Percentiles rank a stretch among this genome's conserved stretches.
phyloP scores from a whole-genome alignment of 2,888 invertebrate species.

The Ochropleura leucogaster region DNA sequence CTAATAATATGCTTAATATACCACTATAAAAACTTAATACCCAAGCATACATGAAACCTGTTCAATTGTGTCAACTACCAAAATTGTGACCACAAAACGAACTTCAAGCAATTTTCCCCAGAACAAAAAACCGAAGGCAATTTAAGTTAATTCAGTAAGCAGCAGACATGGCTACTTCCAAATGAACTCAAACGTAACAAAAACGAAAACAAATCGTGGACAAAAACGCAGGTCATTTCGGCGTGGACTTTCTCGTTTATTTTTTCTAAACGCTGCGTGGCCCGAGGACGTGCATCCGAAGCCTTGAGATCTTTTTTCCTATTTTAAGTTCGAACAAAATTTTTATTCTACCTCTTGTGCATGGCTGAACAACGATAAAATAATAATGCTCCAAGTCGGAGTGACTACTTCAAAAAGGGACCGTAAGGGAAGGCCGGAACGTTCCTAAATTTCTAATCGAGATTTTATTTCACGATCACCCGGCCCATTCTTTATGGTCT shows the following conservation, averaged over 20 bases:
- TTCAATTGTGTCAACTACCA: slow-evolving; percentile 67
- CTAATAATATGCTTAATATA: slow-evolving; percentile 3
- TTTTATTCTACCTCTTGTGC: slow-evolving; percentile 84
- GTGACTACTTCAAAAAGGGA: slow-evolving; percentile 81
- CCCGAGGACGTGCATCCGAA: slow-evolving; percentile 89
- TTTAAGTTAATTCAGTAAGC: slow-evolving; percentile 90
- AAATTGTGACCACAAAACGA: slow-evolving; percentile 79
- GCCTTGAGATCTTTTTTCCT: slow-evolving; percentile 82
- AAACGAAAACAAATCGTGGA: slow-evolving; percentile 89
- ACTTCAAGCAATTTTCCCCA: slow-evolving; percentile 78
- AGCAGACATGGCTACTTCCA: slow-evolving; percentile 89
- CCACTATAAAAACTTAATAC: slow-evolving; percentile 41
- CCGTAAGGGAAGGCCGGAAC: slow-evolving; percentile 82
- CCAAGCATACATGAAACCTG: no score
- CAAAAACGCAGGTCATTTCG: slow-evolving; percentile 90
- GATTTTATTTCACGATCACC: slow-evolving; percentile 84
- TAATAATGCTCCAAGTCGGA: slow-evolving; percentile 83
- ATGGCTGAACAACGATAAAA: slow-evolving; percentile 87
- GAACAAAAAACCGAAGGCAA: slow-evolving; percentile 84
- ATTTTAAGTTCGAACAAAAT: slow-evolving; percentile 81
- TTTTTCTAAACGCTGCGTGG: slow-evolving; percentile 85
- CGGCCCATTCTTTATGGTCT: slow-evolving; percentile 80
- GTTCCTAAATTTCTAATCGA: slow-evolving; percentile 87
- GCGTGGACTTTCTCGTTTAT: slow-evolving; percentile 88
- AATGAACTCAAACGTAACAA: slow-evolving; percentile 90